phyloP scores from a whole-genome alignment of 1,140 invertebrate species.

The Lepidurus arcticus region DNA sequence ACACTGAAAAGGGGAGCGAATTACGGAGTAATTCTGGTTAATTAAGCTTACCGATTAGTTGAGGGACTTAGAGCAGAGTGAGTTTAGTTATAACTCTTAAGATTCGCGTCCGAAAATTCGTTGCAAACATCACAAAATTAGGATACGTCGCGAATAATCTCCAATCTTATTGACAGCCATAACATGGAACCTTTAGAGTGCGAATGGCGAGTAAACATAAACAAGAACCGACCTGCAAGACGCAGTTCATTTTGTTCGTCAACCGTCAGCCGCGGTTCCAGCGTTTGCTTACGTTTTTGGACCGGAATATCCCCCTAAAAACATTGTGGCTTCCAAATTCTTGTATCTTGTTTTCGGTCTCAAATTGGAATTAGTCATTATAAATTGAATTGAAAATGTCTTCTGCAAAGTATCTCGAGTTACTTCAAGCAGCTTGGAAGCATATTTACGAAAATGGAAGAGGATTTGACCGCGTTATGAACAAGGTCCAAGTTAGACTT shows the following conservation, averaged over 20 bases:
- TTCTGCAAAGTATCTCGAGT: not conserved
- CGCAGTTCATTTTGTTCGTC: not conserved
- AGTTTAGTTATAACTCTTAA: not conserved
- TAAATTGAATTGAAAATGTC: too few species aligned
- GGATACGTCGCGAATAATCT: not conserved
- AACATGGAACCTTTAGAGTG: not conserved
- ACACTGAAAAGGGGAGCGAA: not conserved
- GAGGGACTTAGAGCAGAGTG: not conserved
- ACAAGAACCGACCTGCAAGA: not conserved
- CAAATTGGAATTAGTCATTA: too few species aligned
- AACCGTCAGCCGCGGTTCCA: too few species aligned
- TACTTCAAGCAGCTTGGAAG: not conserved
- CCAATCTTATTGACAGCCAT: not conserved
- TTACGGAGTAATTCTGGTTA: not conserved
- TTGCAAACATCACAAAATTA: not conserved
- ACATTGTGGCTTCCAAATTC: not conserved
- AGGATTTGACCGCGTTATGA: slow-evolving; percentile 47
- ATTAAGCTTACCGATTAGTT: not conserved
- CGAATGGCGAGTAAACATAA: not conserved
- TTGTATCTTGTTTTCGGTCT: not conserved
- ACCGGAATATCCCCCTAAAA: too few species aligned
- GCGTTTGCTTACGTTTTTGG: too few species aligned
- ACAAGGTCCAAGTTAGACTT: slow-evolving; percentile 45
- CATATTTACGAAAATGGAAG: slow-evolving; percentile 37
- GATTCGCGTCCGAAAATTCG: not conserved